These are phyloP conservation scores for Hippocampus abdominalis DNA, from an alignment of 2,113 vertebrate genomes.

Conservation along the genomic window DNA sequence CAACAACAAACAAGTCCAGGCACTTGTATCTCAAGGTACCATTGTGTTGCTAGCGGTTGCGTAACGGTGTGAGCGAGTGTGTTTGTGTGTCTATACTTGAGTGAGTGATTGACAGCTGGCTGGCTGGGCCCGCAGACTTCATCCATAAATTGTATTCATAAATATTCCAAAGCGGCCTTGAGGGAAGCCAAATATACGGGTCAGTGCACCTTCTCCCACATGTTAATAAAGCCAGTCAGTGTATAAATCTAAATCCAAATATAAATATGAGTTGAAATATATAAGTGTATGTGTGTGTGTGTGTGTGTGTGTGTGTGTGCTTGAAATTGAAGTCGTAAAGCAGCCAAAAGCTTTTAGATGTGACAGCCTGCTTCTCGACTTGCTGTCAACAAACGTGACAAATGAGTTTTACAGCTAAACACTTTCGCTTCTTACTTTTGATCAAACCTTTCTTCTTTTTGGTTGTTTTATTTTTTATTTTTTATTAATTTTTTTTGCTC, in stretches of 20 bases:
- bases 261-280: background rate
- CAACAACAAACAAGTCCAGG: too few species aligned
- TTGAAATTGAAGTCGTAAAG: conserved; percentile 30
- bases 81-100: conserved; percentile 23
- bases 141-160: conserved; percentile 21
- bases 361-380: conserved; percentile 42
- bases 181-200: conserved; percentile 33
- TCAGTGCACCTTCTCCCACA: conserved; percentile 2
- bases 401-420: conserved; percentile 13
- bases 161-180: conserved; percentile 45
- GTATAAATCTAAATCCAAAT: conserved; percentile 7
- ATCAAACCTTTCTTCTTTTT: conserved; percentile 12
- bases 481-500: background rate
- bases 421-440: conserved; percentile 16
- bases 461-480: background rate
- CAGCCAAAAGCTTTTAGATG: conserved; percentile 32
- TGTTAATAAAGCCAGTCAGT: conserved; percentile 1
- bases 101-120: conserved; percentile 45
- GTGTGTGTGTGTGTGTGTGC: background rate
- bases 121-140: conserved; percentile 34
- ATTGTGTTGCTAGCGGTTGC: too few species aligned
- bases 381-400: conserved; percentile 5
- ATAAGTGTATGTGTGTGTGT: background rate
- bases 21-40: too few species aligned
- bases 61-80: too few species aligned